Evolutionary conservation across 2,888 invertebrate genomes (phyloP), one percentile per base, ranked within the genome.

Genomic region (Agonopterix heracliana): DNA sequence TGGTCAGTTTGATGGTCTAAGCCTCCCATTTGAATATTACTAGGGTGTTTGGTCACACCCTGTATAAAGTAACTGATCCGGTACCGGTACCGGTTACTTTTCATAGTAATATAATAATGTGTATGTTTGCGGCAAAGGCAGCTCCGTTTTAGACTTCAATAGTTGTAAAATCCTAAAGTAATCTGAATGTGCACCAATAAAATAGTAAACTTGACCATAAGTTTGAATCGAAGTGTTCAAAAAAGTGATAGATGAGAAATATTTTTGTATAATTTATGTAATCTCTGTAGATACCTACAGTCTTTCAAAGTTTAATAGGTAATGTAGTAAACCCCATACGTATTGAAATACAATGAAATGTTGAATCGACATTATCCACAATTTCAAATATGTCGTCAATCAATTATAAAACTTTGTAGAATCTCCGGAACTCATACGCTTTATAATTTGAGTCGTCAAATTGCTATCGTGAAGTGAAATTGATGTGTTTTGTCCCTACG

Each of bases 171-270:
- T 45, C 12, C 34, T 44, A 9, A 44, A 44, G 13, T 44, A 44
- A 44, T 10, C n/a, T 49, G 44, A 50, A 5, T 26, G 26, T 41
- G 47, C 50, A 51, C 51, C 51, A 44, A 51, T 41, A 26, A 26
- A 26, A 41, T 38, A 38, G 38, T 69, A 74, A 79, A 83, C 77
- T 65, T 68, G 83, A 84, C 82, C 83, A 82, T 71, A 75, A 60
- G 68, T 79, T 78, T 78, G 70, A 78, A 79, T 81, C 67, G 64
- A 86, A 79, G 86, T 88, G 87, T 88, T 88, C 87, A 86, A 77
- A 56, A 80, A 76, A n/a, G 84, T 86, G 84, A 84, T 87, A 86
- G 74, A 75, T 64, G 74, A 81, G 68, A 75, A 71, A 81, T 87
- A 86, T 87, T 87, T 87, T 87, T 86, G 71, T 86, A 85, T 79